Evolutionary conservation across 2,888 invertebrate genomes (phyloP).

Genomic region (Aporophyla nigra): DNA sequence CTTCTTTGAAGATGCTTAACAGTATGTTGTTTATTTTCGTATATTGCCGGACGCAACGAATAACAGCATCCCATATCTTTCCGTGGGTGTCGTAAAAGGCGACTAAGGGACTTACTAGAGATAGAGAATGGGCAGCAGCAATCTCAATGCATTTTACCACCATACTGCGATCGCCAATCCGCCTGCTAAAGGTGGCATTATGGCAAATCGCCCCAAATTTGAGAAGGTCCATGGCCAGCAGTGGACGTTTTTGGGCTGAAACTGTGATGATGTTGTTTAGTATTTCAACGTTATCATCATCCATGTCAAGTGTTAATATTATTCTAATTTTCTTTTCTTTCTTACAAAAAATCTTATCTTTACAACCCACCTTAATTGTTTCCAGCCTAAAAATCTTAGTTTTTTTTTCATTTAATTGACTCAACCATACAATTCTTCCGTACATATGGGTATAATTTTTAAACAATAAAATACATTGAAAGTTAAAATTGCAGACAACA

Average conservation of each 20-base stretch:
- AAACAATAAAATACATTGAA: conserved; percentile 68
- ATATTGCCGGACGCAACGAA: no score
- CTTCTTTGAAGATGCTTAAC: neutral
- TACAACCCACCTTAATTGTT: conserved; percentile 39
- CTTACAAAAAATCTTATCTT: conserved; percentile 23
- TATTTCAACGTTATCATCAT: conserved; percentile 21
- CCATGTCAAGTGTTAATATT: neutral
- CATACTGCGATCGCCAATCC: no score
- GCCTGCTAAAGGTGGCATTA: no score
- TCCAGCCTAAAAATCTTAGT: conserved; percentile 56
- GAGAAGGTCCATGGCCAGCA: no score
- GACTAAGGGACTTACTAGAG: no score
- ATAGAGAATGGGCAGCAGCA: no score
- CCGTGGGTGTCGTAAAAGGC: no score
- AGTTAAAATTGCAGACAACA: conserved; percentile 60
- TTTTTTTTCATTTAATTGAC: conserved; percentile 49
- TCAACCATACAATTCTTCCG: conserved; percentile 45
- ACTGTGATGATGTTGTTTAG: neutral
- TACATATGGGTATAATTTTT: conserved; percentile 61
- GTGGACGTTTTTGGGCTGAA: no score
- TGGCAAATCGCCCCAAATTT: no score
- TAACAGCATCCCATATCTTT: no score
- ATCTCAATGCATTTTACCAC: no score
- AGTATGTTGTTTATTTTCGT: neutral
- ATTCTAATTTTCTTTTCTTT: conserved; percentile 21